Base-by-base conservation (phyloP, 2,888 invertebrate genomes). In the Protodeltote pygarga region DNA sequence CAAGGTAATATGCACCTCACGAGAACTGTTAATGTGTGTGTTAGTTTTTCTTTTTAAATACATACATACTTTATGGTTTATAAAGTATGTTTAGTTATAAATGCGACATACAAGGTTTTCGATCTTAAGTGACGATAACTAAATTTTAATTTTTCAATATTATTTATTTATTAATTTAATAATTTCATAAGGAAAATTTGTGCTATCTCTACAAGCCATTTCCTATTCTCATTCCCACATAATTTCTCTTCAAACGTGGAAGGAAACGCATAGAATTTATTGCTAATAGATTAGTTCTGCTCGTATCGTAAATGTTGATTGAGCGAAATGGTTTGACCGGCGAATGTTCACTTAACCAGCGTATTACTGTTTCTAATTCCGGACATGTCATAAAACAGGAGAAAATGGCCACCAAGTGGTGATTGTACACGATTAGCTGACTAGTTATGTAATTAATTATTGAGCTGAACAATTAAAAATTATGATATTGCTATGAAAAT, bases 231-330 rank as follows among this genome's bases (percentile, higher is more conserved):
- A 20, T 20, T 14, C 24, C 20, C 9, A 54, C 20, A 31, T 19
- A 13, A 20, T 19, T 15, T 35, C 5, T 23, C 6, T 13, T 9
- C 1, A 23, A 28, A 21, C 20, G n/a, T n/a, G 34, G 21, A 8
- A 21, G 19, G 25, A 15, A 54, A 27, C 19, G 9, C 10, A 21
- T 16, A 32, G 3, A 39, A 16, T 32, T 39, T 47, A 57, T 27
- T 19, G 16, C 10, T 27, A 39, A 21, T 13, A 3, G 16, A 17
- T 49, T 20, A 24, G 32, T 31, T 40, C 34, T 35, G 31, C 21
- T 25, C 23, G 9, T 44, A 23, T 5, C 20, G 14, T 50, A 51
- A 35, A 54, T 21, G 39, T 24, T 40, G 37, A 27, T 31, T 16
- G 19, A 28, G 8, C 9, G 25, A 62, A 58, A 44, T 47, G 15